Conservation (phyloP, 2,113 vertebrate genomes). For the Spizaetus ornatus region DNA sequence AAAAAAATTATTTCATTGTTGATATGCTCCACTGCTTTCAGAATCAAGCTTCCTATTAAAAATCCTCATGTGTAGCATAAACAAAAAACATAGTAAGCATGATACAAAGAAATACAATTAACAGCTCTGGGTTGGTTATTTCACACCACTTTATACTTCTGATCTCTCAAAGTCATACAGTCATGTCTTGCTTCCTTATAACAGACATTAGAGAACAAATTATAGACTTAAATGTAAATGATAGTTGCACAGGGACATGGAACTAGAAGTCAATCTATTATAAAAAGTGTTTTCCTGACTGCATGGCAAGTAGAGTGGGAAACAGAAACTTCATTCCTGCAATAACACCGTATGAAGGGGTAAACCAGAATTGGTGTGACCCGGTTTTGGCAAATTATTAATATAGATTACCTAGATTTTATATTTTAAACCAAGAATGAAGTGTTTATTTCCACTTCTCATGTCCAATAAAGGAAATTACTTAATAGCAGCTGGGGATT, state of each 20-base stretch:
- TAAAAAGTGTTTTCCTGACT: background rate
- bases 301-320: background rate
- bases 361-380: background rate
- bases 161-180: slow-evolving; percentile 5
- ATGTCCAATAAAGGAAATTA: background rate
- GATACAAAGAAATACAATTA: background rate
- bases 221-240: slow-evolving; percentile 9
- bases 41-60: background rate
- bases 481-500: background rate
- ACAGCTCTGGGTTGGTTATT: background rate
- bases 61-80: background rate
- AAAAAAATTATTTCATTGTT: background rate
- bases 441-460: background rate
- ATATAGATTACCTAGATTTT: background rate
- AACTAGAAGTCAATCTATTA: background rate
- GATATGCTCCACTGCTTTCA: background rate
- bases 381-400: background rate
- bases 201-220: background rate
- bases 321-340: background rate
- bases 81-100: background rate
- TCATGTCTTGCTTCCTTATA: background rate
- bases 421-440: background rate
- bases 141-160: background rate
- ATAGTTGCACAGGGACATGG: background rate
- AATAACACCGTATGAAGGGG: background rate